A percentile compares a stretch with the other conserved stretches of the same genome.
These are phyloP conservation scores for Manis pentadactyla DNA, from an alignment of 2,797 vertebrate genomes.

Conservation along the genomic window DNA sequence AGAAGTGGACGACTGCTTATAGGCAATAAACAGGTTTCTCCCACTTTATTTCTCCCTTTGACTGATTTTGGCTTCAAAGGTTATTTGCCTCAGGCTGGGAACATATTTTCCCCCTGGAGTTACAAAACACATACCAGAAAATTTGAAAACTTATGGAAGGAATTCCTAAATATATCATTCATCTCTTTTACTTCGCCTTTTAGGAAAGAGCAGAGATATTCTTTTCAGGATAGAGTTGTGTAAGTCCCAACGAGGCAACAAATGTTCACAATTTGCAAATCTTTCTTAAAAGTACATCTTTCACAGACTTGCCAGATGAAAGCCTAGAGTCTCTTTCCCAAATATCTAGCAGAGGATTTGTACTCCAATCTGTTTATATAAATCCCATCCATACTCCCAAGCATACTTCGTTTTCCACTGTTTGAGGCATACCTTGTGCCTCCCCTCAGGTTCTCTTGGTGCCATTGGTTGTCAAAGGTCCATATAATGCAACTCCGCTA, in stretches of 20 bases:
- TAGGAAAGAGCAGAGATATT: background rate
- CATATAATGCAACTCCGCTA: no score
- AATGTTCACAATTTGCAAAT: background rate
- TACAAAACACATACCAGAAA: background rate
- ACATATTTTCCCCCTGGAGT: no score
- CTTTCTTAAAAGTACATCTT: background rate
- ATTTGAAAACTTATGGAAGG: background rate
- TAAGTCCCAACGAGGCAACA: background rate
- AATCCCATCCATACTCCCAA: background rate
- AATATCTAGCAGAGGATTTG: background rate
- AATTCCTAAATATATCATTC: background rate
- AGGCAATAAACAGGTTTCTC: no score
- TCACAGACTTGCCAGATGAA: background rate
- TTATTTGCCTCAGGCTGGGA: no score
- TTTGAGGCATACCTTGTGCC: background rate
- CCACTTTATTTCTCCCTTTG: no score
- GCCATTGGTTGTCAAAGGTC: background rate
- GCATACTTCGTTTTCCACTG: background rate
- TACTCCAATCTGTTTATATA: background rate
- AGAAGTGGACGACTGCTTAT: no score
- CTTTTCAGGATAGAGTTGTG: background rate
- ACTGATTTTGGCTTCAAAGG: no score
- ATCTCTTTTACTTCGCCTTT: background rate
- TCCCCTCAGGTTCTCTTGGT: background rate
- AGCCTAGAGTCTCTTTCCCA: background rate